A percentile compares a stretch with the other conserved stretches of the same genome.
These are phyloP conservation scores for Heliconius erato DNA, from an alignment of 2,888 invertebrate genomes.

Conservation along the genomic window DNA sequence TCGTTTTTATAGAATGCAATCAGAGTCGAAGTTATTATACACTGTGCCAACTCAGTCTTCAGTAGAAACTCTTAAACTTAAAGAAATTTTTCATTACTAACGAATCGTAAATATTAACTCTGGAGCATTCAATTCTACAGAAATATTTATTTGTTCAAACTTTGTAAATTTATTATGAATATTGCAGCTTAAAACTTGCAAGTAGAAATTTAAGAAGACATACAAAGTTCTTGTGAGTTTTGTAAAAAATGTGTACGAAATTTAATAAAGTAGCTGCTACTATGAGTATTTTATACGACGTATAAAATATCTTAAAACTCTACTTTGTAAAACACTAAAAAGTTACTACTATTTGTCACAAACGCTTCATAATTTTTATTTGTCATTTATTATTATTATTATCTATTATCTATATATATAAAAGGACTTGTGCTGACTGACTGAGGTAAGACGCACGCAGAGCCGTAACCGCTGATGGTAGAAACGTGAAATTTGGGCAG, in stretches of 20 bases:
- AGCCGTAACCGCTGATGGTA: too few relatives aligned
- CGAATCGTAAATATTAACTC: slow-evolving; percentile 8
- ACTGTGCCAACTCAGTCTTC: not conserved
- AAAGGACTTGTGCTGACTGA: too few relatives aligned
- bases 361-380: not conserved
- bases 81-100: not conserved
- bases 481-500: too few relatives aligned
- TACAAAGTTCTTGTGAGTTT: not conserved
- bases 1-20: not conserved
- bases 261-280: not conserved
- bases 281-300: not conserved
- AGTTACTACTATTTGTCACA: not conserved
- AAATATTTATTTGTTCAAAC: slow-evolving; percentile 24
- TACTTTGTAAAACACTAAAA: not conserved
- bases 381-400: too few relatives aligned
- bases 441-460: too few relatives aligned
- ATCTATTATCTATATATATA: too few relatives aligned
- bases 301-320: not conserved
- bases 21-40: not conserved
- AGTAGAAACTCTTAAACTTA: not conserved
- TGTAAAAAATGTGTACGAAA: not conserved
- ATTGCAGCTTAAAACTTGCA: slow-evolving; percentile 16
- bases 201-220: slow-evolving; percentile 1
- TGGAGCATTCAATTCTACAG: slow-evolving; percentile 4
- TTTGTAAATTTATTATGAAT: slow-evolving; percentile 26